A percentile compares a stretch with the other conserved stretches of the same genome.
Evolutionary conservation across 2,113 vertebrate species (phyloP).

Genomic region (Zosterops pallidus): DNA sequence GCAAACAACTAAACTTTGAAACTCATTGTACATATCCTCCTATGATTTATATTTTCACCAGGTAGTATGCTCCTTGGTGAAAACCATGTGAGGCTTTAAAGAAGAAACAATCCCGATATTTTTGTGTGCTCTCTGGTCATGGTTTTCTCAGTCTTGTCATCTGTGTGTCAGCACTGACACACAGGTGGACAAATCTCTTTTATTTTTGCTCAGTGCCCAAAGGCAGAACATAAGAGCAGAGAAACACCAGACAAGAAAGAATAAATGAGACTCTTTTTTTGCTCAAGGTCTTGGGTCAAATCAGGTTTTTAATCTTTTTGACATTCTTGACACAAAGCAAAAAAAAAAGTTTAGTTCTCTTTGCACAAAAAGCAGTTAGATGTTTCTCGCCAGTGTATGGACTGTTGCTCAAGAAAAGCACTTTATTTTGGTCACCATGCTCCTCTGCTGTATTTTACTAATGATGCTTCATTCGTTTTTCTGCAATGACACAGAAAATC

Average conservation of each 20-base stretch:
- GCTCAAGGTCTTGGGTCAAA: conserved; percentile 39
- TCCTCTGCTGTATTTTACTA: not conserved
- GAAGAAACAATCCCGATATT: not conserved
- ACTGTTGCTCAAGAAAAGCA: not conserved
- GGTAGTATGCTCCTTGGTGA: not conserved
- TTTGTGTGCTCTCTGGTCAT: not conserved
- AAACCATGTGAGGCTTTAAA: not conserved
- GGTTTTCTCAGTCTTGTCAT: not conserved
- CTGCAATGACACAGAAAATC: not conserved
- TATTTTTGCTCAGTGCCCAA: conserved; percentile 11
- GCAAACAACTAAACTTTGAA: not conserved
- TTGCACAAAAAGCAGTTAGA: not conserved
- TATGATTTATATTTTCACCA: not conserved
- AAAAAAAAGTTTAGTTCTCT: not conserved
- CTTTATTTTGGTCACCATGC: not conserved
- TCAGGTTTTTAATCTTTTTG: conserved; percentile 48
- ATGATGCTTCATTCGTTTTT: not conserved
- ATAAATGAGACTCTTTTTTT: conserved; percentile 18
- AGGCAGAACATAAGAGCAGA: conserved; percentile 6
- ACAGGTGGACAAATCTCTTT: conserved; percentile 8
- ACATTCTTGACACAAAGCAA: not conserved
- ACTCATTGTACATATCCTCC: not conserved
- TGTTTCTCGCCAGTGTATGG: not conserved
- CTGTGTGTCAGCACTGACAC: not conserved
- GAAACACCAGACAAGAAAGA: not conserved